A percentile compares a stretch with the other conserved stretches of the same genome.
Conservation (phyloP, 2,888 invertebrate genomes). For the Parelbella ahira region DNA sequence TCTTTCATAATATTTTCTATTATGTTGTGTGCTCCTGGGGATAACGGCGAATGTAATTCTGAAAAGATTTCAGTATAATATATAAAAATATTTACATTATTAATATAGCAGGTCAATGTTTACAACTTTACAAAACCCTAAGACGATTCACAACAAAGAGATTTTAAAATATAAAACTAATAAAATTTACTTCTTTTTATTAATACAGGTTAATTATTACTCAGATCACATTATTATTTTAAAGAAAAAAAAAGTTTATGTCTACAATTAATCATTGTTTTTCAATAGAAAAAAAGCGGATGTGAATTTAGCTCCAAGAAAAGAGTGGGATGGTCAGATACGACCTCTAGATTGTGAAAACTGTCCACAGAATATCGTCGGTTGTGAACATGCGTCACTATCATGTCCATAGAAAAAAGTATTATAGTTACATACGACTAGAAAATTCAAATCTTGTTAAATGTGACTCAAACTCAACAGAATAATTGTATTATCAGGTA, state of each 20-base stretch:
- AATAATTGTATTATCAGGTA: neutral
- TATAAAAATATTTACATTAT: no score
- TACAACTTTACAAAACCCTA: no score
- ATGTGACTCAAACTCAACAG: neutral
- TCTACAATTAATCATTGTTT: no score
- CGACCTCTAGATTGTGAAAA: neutral
- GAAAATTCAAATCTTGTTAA: conserved; percentile 1
- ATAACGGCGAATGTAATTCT: conserved; percentile 11
- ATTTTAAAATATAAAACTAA: no score
- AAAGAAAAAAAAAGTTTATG: no score
- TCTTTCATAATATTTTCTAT: conserved; percentile 6
- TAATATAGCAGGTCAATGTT: no score
- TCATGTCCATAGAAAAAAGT: conserved; percentile 3
- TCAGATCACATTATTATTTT: no score
- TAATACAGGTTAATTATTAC: no score
- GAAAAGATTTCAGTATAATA: no score
- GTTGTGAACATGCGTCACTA: conserved; percentile 2
- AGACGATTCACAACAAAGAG: no score
- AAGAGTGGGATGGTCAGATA: conserved; percentile 2
- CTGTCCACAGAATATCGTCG: conserved; percentile 4
- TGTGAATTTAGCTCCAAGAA: conserved; percentile 1
- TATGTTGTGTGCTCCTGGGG: conserved; percentile 11
- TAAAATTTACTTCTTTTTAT: no score
- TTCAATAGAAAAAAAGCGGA: conserved; percentile 10
- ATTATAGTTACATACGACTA: conserved; percentile 1